These are phyloP conservation scores for Eupithecia inturbata DNA, from an alignment of 2,888 invertebrate species.

Conservation along the genomic window DNA sequence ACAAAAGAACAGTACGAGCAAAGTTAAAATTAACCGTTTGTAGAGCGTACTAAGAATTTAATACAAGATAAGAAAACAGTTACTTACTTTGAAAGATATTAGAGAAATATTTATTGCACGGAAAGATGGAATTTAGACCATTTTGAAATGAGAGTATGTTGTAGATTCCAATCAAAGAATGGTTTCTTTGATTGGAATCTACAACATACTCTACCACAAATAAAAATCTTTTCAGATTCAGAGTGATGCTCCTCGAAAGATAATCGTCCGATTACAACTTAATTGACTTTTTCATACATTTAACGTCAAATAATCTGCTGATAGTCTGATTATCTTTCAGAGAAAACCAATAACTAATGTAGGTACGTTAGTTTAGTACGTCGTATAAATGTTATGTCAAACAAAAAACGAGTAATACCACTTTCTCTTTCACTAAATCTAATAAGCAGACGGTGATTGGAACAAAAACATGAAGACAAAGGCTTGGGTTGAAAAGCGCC, in stretches of 20 bases:
- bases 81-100: background rate
- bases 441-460: slow-evolving; percentile 45
- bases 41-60: background rate
- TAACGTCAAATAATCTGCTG: no score
- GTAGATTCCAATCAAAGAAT: no score
- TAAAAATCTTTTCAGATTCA: background rate
- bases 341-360: background rate
- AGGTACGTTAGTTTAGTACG: background rate
- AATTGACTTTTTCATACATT: no score
- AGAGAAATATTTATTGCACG: slow-evolving; percentile 7
- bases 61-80: background rate
- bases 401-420: background rate
- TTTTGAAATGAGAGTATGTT: background rate
- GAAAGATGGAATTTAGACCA: background rate
- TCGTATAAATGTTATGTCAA: background rate
- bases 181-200: no score
- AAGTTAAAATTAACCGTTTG: background rate
- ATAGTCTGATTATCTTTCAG: no score
- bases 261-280: background rate
- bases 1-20: background rate
- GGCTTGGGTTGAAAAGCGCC: slow-evolving; percentile 49
- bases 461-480: slow-evolving; percentile 56
- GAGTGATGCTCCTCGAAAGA: background rate
- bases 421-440: slow-evolving; percentile 51
- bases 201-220: no score